Evolutionary conservation across 2,797 vertebrate genomes (phyloP).

Genomic region (Smutsia gigantea): DNA sequence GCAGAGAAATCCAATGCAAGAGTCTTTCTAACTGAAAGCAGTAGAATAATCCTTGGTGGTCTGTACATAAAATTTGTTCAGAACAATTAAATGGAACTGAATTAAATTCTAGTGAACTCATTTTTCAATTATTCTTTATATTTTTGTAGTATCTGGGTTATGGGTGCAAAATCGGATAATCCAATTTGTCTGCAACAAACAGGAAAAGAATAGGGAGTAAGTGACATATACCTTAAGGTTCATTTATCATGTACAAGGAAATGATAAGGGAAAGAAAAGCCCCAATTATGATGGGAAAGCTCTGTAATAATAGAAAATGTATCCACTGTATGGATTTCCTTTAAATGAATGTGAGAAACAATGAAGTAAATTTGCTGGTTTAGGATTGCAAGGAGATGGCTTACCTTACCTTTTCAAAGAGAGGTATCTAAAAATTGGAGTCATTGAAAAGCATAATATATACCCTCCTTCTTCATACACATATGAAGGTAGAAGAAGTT

Average conservation of each 20-base stretch:
- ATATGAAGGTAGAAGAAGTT: background rate
- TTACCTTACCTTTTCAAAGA: background rate
- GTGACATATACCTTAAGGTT: background rate
- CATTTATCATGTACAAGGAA: background rate
- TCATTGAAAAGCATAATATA: background rate
- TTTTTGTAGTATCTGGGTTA: background rate
- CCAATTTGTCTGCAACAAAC: background rate
- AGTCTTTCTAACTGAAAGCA: background rate
- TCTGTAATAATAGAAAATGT: background rate
- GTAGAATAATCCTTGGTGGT: background rate
- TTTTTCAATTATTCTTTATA: background rate
- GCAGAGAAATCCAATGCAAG: background rate
- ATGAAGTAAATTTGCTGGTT: background rate
- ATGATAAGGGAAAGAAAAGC: background rate
- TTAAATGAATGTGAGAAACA: background rate
- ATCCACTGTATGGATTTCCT: background rate
- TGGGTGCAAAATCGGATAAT: background rate
- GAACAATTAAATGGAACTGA: background rate
- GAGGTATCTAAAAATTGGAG: background rate
- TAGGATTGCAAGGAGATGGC: background rate
- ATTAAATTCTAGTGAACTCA: background rate
- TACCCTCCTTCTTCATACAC: background rate
- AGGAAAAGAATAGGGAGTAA: background rate
- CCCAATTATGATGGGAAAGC: background rate
- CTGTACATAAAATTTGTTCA: background rate